phyloP scores from a whole-genome alignment of 1,140 invertebrate genomes.

The Drosophila kikkawai region DNA sequence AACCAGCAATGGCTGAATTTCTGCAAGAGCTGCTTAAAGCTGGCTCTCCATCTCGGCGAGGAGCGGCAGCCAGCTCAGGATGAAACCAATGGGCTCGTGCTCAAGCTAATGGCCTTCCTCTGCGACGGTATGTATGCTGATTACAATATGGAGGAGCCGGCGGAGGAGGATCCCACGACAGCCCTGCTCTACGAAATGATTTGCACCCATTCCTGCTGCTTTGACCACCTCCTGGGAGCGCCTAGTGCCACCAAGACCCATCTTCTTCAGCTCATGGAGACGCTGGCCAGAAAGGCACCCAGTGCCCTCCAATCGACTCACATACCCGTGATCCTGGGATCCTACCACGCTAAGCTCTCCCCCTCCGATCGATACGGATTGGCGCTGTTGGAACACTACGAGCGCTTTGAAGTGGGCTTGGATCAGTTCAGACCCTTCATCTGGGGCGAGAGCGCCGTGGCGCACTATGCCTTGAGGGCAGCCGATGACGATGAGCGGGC shows the following conservation, averaged over 20 bases:
- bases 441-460: constrained; percentile 91
- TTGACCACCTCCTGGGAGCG: constrained; percentile 85
- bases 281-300: constrained; percentile 87
- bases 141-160: constrained; percentile 29
- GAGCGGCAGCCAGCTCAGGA: constrained; percentile 74
- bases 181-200: constrained; percentile 89
- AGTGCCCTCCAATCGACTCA: constrained; percentile 87
- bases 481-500: constrained; percentile 86
- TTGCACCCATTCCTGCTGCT: constrained; percentile 90
- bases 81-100: constrained; percentile 77
- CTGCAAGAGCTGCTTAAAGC: constrained; percentile 88
- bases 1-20: constrained; percentile 89
- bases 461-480: constrained; percentile 89
- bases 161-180: constrained; percentile 29
- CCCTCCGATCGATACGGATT: constrained; percentile 88
- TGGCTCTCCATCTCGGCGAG: constrained; percentile 87
- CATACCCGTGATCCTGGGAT: constrained; percentile 89
- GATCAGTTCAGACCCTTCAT: constrained; percentile 91
- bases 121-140: constrained; percentile 87
- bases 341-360: constrained; percentile 89
- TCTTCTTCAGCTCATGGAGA: constrained; percentile 87
- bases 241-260: constrained; percentile 86
- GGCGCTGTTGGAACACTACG: constrained; percentile 88
- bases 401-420: constrained; percentile 87
- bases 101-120: constrained; percentile 87